Conservation (phyloP, 1,140 invertebrate genomes). For the Mycetomoellerius zeteki region DNA sequence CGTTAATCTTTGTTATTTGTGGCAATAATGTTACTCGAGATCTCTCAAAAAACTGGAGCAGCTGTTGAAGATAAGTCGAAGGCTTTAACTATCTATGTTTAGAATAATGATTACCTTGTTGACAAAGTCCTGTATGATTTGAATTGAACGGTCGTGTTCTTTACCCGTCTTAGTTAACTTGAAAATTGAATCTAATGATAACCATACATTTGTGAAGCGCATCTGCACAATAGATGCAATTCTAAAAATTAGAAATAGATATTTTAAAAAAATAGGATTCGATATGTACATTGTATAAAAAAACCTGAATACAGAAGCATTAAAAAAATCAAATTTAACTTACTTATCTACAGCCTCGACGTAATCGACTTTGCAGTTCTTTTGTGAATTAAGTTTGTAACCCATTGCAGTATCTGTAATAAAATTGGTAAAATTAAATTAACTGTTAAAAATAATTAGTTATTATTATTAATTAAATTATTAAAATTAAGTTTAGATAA, state of each 20-base stretch:
- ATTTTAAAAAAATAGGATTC: not conserved
- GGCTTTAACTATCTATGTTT: not conserved
- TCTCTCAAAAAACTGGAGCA: not conserved
- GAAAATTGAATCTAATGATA: conserved; percentile 88
- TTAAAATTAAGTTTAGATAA: not conserved
- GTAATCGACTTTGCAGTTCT: conserved; percentile 88
- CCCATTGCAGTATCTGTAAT: conserved; percentile 91
- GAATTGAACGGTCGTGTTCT: conserved; percentile 86
- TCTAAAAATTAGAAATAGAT: conserved; percentile 72
- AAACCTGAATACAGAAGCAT: not conserved
- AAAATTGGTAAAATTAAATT: conserved; percentile 3
- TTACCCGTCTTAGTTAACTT: conserved; percentile 86
- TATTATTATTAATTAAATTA: not conserved
- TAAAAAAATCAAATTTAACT: conserved; percentile 37
- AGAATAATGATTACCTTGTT: conserved; percentile 78
- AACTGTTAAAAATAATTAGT: not conserved
- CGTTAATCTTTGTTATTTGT: not conserved
- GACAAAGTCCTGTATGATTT: conserved; percentile 89
- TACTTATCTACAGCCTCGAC: conserved; percentile 88
- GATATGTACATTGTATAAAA: not conserved
- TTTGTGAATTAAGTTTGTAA: conserved; percentile 89
- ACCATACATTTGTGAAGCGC: conserved; percentile 88
- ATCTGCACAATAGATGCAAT: conserved; percentile 82
- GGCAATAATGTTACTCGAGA: not conserved
- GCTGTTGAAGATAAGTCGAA: not conserved